Evolutionary conservation across 2,797 vertebrate species (phyloP).

Genomic region (Notolepis coatsorum): DNA sequence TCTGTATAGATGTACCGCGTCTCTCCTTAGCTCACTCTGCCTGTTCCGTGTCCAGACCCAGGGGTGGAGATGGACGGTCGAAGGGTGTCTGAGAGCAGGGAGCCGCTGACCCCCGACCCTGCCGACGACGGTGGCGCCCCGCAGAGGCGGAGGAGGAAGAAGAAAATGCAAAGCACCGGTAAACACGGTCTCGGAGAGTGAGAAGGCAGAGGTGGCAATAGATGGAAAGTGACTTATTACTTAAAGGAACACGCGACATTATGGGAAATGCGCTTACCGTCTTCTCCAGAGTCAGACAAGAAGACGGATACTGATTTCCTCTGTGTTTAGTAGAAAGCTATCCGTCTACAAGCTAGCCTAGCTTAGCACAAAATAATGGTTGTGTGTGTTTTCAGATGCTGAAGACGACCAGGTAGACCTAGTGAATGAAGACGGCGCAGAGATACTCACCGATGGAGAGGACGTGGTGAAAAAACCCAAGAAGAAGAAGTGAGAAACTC

Average conservation of each 20-base stretch:
- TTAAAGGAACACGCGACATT: too few relatives aligned
- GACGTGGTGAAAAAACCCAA: slow-evolving; percentile 82
- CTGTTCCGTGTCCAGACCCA: slow-evolving; percentile 54
- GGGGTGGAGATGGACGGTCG: slow-evolving; percentile 75
- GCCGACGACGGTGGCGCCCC: slow-evolving; percentile 69
- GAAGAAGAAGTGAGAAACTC: slow-evolving; percentile 88
- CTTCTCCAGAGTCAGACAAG: too few relatives aligned
- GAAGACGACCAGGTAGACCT: slow-evolving; percentile 83
- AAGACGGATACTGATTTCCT: too few relatives aligned
- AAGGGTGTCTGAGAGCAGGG: slow-evolving; percentile 75
- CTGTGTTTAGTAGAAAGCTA: neutral
- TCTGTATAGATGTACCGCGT: too few relatives aligned
- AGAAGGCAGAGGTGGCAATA: too few relatives aligned
- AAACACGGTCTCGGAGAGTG: neutral
- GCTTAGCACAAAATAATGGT: neutral
- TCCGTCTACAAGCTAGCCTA: neutral
- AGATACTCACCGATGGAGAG: slow-evolving; percentile 84
- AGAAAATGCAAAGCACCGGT: slow-evolving; percentile 74
- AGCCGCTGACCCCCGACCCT: slow-evolving; percentile 78
- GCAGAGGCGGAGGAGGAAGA: slow-evolving; percentile 89
- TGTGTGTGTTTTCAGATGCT: slow-evolving; percentile 59
- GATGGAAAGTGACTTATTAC: too few relatives aligned
- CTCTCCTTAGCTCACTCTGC: neutral
- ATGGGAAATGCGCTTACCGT: too few relatives aligned
- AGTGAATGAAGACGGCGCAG: slow-evolving; percentile 83